phyloP scores from a whole-genome alignment of 2,113 vertebrate genomes.

The Tachycineta bicolor region DNA sequence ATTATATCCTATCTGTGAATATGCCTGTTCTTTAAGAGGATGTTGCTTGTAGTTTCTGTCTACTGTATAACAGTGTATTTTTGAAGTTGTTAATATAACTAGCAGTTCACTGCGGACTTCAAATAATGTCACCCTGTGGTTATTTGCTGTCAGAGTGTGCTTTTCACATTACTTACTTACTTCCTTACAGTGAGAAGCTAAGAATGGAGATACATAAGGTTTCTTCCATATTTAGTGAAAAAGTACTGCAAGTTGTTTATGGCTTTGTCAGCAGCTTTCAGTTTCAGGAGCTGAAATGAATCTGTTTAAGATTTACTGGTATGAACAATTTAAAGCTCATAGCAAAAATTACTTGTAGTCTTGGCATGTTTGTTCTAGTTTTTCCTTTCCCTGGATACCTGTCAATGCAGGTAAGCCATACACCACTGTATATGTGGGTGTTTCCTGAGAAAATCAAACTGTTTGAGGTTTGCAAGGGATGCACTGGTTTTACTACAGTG shows the following conservation, averaged over 20 bases:
- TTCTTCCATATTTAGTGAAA: neutral
- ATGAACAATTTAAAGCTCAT: neutral
- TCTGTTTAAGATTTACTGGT: neutral
- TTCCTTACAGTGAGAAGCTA: neutral
- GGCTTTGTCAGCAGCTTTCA: neutral
- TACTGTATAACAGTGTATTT: neutral
- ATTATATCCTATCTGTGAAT: neutral
- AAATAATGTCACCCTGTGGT: neutral
- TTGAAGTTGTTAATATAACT: neutral
- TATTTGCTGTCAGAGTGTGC: neutral
- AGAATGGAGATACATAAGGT: neutral
- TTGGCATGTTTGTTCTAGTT: neutral
- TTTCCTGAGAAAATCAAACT: neutral
- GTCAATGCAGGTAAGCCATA: neutral
- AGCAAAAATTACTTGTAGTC: neutral
- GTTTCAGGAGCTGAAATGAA: neutral
- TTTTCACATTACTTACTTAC: neutral
- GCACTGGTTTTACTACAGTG: neutral
- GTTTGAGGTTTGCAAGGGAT: neutral
- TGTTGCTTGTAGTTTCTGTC: neutral
- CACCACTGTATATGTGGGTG: rapidly evolving
- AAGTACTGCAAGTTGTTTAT: neutral
- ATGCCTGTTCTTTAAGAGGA: neutral
- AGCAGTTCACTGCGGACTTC: neutral
- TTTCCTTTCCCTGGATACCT: neutral